A percentile compares a stretch with the other conserved stretches of the same genome.
phyloP scores from a whole-genome alignment of 2,797 vertebrate species.

The Perdix hodgsoniae region DNA sequence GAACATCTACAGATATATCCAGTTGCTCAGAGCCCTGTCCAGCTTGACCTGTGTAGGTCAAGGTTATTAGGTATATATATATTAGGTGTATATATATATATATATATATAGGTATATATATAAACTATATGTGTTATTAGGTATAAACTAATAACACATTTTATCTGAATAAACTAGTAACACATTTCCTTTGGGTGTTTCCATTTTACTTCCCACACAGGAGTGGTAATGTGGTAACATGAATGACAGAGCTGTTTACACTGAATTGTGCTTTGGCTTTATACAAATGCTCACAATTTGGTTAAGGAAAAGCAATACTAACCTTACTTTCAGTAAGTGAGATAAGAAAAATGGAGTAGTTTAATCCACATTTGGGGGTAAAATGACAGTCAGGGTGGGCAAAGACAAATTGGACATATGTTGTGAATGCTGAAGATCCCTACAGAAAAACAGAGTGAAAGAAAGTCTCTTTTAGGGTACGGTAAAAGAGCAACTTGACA shows the following conservation, averaged over 20 bases:
- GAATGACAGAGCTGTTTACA: not conserved
- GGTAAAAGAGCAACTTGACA: not conserved
- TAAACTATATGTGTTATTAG: too few species aligned
- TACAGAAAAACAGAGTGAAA: not conserved
- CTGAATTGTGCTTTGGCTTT: not conserved
- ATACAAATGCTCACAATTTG: not conserved
- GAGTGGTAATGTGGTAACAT: fast-evolving
- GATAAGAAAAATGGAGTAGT: not conserved
- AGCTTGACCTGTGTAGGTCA: not conserved
- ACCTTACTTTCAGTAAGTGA: not conserved
- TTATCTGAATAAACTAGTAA: not conserved
- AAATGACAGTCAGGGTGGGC: not conserved
- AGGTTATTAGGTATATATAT: too few species aligned
- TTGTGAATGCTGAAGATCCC: not conserved
- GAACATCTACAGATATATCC: too few species aligned
- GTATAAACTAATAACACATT: not conserved
- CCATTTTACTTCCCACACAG: not conserved
- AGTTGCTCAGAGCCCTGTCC: too few species aligned
- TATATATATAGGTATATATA: too few species aligned
- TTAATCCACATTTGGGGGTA: not conserved
- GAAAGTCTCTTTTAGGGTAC: not conserved
- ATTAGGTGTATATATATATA: too few species aligned
- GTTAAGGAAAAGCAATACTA: not conserved
- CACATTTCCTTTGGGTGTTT: not conserved
- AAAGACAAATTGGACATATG: not conserved